Evolutionary conservation across 2,113 vertebrate genomes (phyloP).

Genomic region (Semnornis frantzii): DNA sequence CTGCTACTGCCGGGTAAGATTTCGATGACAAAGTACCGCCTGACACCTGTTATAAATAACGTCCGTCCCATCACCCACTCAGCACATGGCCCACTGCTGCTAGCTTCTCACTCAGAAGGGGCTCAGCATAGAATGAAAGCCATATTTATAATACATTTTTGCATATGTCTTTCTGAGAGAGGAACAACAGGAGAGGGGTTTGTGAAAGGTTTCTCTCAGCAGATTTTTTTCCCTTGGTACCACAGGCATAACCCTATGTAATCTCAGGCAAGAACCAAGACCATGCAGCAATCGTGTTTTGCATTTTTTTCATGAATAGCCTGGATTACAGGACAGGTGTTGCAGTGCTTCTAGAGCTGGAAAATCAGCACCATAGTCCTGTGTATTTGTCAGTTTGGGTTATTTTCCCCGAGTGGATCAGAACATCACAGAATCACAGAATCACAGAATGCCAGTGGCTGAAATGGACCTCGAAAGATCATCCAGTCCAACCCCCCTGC

Average conservation of each 20-base stretch:
- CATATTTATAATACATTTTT: conserved; percentile 35
- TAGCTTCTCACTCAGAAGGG: conserved; percentile 4
- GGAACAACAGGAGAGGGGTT: neutral
- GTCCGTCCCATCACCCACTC: conserved; percentile 32
- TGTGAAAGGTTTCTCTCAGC: conserved; percentile 17
- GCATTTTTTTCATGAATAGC: neutral
- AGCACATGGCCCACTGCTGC: conserved; percentile 42
- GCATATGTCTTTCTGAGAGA: neutral
- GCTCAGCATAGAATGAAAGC: conserved; percentile 1
- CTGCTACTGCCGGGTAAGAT: neutral
- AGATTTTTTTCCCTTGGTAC: neutral
- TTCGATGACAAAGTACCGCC: conserved; percentile 41
- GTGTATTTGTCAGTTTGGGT: neutral
- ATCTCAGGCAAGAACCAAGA: neutral
- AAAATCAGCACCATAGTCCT: neutral
- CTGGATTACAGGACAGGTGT: neutral
- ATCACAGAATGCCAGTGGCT: too few relatives aligned
- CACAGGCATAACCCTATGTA: neutral
- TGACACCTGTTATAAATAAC: conserved; percentile 65
- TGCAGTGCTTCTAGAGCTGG: neutral
- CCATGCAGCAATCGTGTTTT: neutral
- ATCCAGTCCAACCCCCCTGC: too few relatives aligned
- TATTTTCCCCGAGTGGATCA: neutral
- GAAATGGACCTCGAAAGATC: too few relatives aligned
- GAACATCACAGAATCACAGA: too few relatives aligned